Base-by-base conservation (phyloP, 2,888 invertebrate genomes). In the Micoletzkya japonica region DNA sequence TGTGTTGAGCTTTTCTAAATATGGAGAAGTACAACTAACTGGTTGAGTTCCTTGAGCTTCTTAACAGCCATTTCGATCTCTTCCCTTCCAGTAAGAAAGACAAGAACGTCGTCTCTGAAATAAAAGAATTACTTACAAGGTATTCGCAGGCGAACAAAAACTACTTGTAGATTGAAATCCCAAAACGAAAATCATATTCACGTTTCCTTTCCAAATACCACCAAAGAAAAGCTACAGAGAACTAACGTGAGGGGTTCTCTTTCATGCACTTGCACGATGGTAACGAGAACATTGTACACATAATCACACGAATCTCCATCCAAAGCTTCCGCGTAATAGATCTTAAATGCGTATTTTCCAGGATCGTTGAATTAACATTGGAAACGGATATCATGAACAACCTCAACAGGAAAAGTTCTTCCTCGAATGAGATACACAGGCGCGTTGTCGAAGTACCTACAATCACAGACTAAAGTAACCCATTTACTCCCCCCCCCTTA, bases 361-460 rank as follows among this genome's bases (percentile, higher is more conserved):
- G 3, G 61, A 52, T 14, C 17, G 17, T n/a, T 59, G 39, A 52
- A 28, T 10, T 24, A 68, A 20, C 26, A 61, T n/a, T 39, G 36
- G 1, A 36, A 36, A 37, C 14, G 6, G 26, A 32, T 20, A n/a
- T 36, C n/a, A 24, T 50, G 39, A 72, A 72, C 56, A 70, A 88
- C 88, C 85, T 88, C 82, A 34, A 89, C 87, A 1, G 92, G 92
- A 87, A 90, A 91, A 44, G 93, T 92, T 75, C 95, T 88, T 0
- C 97, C 97, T 87, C 94, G 92, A 57, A 97, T 88, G 86, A 94
- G 94, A 80, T 95, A 89, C 0, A 92, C 93, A 59, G 91, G 91
- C 60, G 93, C 93, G 72, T 91, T 90, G 82, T 92, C 90, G 86
- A 95, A 97, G 86, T 95, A 98, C 24, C 68, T 57, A 6, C 20